phyloP scores from a whole-genome alignment of 2,888 invertebrate genomes.

The Conistra vaccinii region DNA sequence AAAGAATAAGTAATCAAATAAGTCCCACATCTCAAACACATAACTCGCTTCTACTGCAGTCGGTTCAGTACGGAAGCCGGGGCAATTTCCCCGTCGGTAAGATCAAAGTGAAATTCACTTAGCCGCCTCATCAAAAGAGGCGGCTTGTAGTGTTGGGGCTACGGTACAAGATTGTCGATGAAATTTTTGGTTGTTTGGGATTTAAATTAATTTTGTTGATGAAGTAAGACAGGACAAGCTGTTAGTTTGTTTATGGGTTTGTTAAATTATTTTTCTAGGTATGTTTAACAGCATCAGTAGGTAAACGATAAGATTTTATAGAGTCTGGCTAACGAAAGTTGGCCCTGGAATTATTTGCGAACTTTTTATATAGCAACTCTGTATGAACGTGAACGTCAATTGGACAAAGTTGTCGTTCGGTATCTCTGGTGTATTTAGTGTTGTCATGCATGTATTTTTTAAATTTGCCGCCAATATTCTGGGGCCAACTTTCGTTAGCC shows the following conservation, averaged over 20 bases:
- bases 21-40: constrained; percentile 34
- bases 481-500: too few species aligned
- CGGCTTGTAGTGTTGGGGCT: constrained; percentile 69
- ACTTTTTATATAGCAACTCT: too few species aligned
- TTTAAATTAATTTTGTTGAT: background rate
- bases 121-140: constrained; percentile 84
- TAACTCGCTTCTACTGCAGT: constrained; percentile 40
- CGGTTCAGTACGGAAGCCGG: constrained; percentile 71
- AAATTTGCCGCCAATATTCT: too few species aligned
- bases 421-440: too few species aligned
- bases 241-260: background rate
- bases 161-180: constrained; percentile 48
- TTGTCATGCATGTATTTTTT: too few species aligned
- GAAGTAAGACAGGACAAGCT: background rate
- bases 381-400: too few species aligned
- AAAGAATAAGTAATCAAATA: constrained; percentile 10
- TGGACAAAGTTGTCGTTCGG: too few species aligned
- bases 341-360: too few species aligned
- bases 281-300: too few species aligned
- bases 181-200: background rate
- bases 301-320: too few species aligned
- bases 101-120: constrained; percentile 88
- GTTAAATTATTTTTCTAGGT: background rate
- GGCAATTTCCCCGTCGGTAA: constrained; percentile 81
- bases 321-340: too few species aligned